phyloP scores from a whole-genome alignment of 2,113 vertebrate genomes.

The Nyctibius bracteatus region DNA sequence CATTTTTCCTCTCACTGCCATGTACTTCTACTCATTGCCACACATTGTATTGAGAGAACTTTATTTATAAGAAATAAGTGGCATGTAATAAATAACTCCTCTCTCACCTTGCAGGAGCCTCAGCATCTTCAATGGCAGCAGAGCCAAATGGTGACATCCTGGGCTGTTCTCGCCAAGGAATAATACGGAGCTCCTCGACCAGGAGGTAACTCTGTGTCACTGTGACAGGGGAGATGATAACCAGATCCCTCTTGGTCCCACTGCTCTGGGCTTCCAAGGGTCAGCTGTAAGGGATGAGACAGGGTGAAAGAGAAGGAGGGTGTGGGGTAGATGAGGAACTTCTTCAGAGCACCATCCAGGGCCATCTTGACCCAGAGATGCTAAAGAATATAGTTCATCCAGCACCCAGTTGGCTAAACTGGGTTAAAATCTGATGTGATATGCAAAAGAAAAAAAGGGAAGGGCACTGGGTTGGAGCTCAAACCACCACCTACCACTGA shows the following conservation, averaged over 20 bases:
- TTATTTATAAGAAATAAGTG: neutral
- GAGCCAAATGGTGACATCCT: neutral
- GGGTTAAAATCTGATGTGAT: neutral
- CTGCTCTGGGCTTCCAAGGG: neutral
- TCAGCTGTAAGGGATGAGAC: neutral
- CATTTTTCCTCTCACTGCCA: neutral
- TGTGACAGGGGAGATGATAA: accelerated
- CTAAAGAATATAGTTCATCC: neutral
- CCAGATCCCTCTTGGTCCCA: neutral
- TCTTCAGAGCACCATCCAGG: neutral
- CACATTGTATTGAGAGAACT: accelerated
- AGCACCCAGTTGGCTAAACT: neutral
- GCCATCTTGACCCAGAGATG: neutral
- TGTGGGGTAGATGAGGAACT: neutral
- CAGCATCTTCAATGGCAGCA: neutral
- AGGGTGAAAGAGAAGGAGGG: neutral
- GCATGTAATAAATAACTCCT: neutral
- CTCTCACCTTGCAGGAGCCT: neutral
- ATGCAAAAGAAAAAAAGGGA: accelerated
- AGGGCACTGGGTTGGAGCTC: neutral
- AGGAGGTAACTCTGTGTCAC: neutral
- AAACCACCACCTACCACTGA: neutral
- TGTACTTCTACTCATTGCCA: neutral
- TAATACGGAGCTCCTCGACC: accelerated
- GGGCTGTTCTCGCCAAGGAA: neutral